phyloP scores from a whole-genome alignment of 2,113 vertebrate species.

The Delphinapterus leucas region DNA sequence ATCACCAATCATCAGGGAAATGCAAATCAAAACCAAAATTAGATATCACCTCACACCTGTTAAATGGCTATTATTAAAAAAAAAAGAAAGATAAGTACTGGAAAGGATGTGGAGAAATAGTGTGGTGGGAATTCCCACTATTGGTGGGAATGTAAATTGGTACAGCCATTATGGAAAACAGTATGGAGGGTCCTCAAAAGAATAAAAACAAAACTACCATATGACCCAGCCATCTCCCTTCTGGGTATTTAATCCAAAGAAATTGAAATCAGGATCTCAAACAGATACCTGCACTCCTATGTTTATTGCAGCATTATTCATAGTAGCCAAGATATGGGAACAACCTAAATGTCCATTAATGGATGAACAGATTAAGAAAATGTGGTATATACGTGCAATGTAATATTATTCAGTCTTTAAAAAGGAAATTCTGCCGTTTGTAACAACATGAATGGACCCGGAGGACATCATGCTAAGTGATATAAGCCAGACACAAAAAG shows the following conservation, averaged over 20 bases:
- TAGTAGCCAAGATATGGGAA: not conserved
- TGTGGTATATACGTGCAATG: not conserved
- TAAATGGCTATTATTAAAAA: not conserved
- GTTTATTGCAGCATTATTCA: not conserved
- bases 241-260: not conserved
- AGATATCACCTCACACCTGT: not conserved
- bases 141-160: not conserved
- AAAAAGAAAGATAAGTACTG: not conserved
- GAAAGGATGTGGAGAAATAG: not conserved
- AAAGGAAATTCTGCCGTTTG: not conserved
- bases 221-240: not conserved
- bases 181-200: not conserved
- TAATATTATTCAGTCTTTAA: not conserved
- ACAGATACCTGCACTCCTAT: not conserved
- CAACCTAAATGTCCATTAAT: not conserved
- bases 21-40: not conserved
- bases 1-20: not conserved
- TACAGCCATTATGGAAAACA: not conserved
- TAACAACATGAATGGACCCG: not conserved
- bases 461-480: not conserved
- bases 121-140: too few relatives aligned
- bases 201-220: not conserved
- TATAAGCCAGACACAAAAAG: not conserved
- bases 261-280: not conserved
- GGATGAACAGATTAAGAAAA: not conserved